These are phyloP conservation scores for Datnioides undecimradiatus DNA, from an alignment of 2,113 vertebrate genomes.

Conservation along the genomic window DNA sequence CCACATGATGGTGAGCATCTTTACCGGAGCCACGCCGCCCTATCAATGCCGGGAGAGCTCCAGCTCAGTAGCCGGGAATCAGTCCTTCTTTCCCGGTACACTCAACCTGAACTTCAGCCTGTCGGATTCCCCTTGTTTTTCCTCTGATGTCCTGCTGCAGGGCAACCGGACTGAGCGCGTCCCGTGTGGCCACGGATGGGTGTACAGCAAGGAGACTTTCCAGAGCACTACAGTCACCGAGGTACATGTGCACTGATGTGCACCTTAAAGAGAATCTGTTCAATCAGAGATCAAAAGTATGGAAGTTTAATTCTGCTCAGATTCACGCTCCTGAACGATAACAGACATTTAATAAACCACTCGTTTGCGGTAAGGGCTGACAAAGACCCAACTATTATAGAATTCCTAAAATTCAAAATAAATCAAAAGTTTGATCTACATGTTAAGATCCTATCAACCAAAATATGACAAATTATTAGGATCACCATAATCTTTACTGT, in stretches of 20 bases:
- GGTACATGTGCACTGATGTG: conserved; percentile 54
- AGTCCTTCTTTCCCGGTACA: not conserved
- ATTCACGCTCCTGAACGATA: not conserved
- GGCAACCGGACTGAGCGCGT: conserved; percentile 61
- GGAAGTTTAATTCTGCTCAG: not conserved
- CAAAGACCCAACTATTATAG: too few species aligned
- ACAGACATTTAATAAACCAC: too few species aligned
- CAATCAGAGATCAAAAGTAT: not conserved
- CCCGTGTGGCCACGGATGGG: conserved; percentile 76
- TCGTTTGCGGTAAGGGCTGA: too few species aligned
- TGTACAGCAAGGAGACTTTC: conserved; percentile 78
- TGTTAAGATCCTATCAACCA: too few species aligned
- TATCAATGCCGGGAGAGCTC: conserved; percentile 68
- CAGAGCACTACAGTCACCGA: conserved; percentile 81
- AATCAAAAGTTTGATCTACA: too few species aligned
- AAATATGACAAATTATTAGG: not conserved
- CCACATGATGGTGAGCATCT: conserved; percentile 85
- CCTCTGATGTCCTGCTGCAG: not conserved
- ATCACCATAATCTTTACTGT: not conserved
- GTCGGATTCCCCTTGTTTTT: conserved; percentile 51
- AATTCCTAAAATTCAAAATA: not conserved
- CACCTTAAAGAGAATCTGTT: not conserved
- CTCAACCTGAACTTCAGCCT: conserved; percentile 63
- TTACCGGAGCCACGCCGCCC: conserved; percentile 80
- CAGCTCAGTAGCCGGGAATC: conserved; percentile 24